Evolutionary conservation across 2,888 invertebrate species (phyloP).

Genomic region (Epirrhoe alternata): DNA sequence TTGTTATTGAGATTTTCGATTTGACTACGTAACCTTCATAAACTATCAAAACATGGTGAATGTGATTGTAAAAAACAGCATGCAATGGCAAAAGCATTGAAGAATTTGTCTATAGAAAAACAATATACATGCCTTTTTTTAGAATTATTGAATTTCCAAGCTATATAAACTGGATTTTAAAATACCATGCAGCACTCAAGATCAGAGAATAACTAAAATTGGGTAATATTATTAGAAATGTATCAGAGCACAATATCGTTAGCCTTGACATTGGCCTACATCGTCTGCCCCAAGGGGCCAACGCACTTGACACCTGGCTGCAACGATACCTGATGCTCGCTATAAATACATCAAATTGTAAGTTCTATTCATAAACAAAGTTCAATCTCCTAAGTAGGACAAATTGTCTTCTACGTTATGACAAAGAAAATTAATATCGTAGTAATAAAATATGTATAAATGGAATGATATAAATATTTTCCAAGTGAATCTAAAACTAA

Average conservation of each 20-base stretch:
- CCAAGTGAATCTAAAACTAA: constrained; percentile 28
- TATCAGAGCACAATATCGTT: background rate
- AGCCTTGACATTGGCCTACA: constrained; percentile 16
- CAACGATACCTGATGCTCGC: background rate
- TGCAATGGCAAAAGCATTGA: background rate
- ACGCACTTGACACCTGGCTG: background rate
- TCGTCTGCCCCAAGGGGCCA: constrained; percentile 6
- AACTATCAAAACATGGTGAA: background rate
- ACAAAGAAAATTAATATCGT: background rate
- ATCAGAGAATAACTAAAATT: background rate
- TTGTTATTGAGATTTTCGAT: background rate
- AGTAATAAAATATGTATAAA: background rate
- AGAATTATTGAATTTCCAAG: too few relatives aligned
- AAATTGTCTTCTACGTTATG: background rate
- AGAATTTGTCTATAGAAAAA: too few relatives aligned
- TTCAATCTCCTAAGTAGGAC: background rate
- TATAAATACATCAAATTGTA: constrained; percentile 9
- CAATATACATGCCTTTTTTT: too few relatives aligned
- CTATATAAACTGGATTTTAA: background rate
- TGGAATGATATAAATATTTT: constrained; percentile 19
- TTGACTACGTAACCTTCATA: background rate
- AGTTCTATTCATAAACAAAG: background rate
- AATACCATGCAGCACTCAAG: background rate
- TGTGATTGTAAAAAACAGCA: background rate
- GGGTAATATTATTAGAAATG: background rate